Conservation (phyloP, 2,888 invertebrate genomes). For the Tetranychus piercei region DNA sequence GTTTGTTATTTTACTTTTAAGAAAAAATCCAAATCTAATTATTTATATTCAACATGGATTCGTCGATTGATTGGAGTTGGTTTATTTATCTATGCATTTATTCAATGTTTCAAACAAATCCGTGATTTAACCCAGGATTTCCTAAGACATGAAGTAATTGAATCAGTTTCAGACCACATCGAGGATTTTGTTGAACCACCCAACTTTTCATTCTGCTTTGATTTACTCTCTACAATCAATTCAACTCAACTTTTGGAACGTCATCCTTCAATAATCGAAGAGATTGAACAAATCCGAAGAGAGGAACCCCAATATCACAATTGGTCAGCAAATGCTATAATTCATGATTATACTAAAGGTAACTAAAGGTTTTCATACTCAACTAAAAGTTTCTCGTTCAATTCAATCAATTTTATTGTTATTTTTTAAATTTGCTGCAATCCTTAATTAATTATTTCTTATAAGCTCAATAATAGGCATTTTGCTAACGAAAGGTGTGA, state of each 20-base stretch:
- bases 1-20: not conserved
- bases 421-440: too few species aligned
- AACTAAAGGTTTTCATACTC: not conserved
- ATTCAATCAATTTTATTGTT: too few species aligned
- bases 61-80: not conserved
- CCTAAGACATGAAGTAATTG: slow-evolving; percentile 2
- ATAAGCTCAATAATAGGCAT: too few species aligned
- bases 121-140: not conserved
- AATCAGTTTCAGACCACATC: not conserved
- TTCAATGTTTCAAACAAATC: not conserved
- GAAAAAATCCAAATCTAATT: not conserved
- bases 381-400: too few species aligned
- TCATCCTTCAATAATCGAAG: not conserved
- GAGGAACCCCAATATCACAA: not conserved
- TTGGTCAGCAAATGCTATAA: not conserved
- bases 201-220: not conserved
- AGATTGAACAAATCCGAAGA: not conserved
- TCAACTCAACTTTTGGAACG: not conserved
- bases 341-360: not conserved
- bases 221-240: not conserved
- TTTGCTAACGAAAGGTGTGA: too few species aligned
- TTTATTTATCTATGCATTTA: not conserved
- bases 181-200: not conserved
- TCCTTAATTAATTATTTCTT: too few species aligned
- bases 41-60: not conserved